Percentiles rank a stretch among this genome's conserved stretches.
phyloP scores from a whole-genome alignment of 2,888 invertebrate species.

The Xanthia togata region DNA sequence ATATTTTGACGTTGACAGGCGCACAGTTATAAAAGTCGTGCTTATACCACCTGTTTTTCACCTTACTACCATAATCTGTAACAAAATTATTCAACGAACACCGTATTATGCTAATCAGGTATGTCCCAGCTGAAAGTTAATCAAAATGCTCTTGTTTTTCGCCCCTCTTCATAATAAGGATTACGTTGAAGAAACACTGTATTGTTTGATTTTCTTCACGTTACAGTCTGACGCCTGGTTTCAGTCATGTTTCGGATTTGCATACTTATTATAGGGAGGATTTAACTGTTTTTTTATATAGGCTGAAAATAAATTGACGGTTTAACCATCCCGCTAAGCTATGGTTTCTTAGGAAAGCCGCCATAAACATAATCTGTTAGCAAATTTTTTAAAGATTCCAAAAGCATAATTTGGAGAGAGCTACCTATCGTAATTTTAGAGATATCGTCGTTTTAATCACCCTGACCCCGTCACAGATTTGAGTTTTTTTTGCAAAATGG shows the following conservation, averaged over 20 bases:
- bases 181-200: slow-evolving; percentile 4
- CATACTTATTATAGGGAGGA: slow-evolving; percentile 21
- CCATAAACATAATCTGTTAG: too few species aligned
- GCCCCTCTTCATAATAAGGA: slow-evolving; percentile 22
- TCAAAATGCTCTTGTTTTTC: slow-evolving; percentile 34
- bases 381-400: too few species aligned
- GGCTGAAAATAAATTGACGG: background rate
- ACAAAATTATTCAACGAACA: slow-evolving; percentile 56
- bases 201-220: slow-evolving; percentile 21
- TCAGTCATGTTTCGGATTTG: slow-evolving; percentile 26
- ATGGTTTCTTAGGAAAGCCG: background rate
- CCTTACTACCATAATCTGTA: slow-evolving; percentile 20
- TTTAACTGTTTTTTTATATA: background rate
- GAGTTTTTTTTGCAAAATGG: too few species aligned
- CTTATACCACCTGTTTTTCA: slow-evolving; percentile 9
- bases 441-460: too few species aligned
- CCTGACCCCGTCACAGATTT: too few species aligned
- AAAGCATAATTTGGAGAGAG: too few species aligned
- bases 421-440: too few species aligned
- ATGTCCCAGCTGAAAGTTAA: slow-evolving; percentile 36
- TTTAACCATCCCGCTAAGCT: background rate
- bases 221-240: slow-evolving; percentile 2
- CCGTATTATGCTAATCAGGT: slow-evolving; percentile 60
- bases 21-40: too few species aligned
- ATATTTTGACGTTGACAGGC: too few species aligned